Evolutionary conservation across 2,797 vertebrate genomes (phyloP), one percentile per base, ranked within the genome.

Genomic region (Sebastes kiyomatsui): DNA sequence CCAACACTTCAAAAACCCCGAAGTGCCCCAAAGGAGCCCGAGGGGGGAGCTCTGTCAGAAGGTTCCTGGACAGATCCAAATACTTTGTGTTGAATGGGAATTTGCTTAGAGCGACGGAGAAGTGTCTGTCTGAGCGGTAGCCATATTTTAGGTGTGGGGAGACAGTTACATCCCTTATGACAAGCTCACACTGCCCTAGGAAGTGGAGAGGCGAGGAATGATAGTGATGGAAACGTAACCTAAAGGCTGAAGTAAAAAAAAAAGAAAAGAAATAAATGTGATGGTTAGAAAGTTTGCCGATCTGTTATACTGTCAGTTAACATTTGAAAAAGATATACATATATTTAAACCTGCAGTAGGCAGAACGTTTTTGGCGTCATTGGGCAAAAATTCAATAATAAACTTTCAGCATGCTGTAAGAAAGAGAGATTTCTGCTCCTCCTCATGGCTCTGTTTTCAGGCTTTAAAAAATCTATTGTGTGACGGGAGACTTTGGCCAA

Each of bases 61-160:
- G 83, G 79, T 93, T 94, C 73, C 75, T 38, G 46, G 94, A 94
- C 30, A 90, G 84, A 77, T 96, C 91, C 80, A 94, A 79, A 74
- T 86, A 84, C 75, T 94, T 87, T 0, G 87, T 90, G 67, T 82
- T 85, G 6, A 86, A 85, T 25, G 92, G 91, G 59, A 94, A 79
- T 35, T 32, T 28, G 3, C 55, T 56, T 22, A 55, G 77, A 72
- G 79, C 58, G 5, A 22, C 32, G 9, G 70, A 60, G 25, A 87
- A 75, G 16, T 83, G 61, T 61, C 81, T 80, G 56, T 79, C 75
- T 25, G 89, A 92, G 72, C 91, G 92, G 88, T 90, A 93, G 62
- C 91, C 87, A 67, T 89, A 92, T 35, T 82, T 86, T 49, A 90
- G 73, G 33, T 75, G 71, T 7, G 76, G 66, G 66, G 76, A 90